phyloP scores from a whole-genome alignment of 2,797 vertebrate genomes.

The Podargus strigoides region DNA sequence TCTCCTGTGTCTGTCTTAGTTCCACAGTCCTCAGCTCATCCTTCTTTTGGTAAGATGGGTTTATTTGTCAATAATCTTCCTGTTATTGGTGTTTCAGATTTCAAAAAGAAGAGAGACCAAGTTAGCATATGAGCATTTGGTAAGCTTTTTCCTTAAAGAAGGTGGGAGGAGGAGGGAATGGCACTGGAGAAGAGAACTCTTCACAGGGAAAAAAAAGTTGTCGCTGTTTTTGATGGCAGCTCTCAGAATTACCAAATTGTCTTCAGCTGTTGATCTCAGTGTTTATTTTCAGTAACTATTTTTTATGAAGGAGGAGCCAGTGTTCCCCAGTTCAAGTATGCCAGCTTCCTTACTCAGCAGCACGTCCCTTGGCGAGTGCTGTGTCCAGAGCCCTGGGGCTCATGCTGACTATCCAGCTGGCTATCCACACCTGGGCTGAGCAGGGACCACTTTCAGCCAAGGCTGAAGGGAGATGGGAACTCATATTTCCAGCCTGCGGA shows the following conservation, averaged over 20 bases:
- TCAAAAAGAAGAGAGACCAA: neutral
- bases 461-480: neutral
- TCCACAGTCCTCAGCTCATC: neutral
- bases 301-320: neutral
- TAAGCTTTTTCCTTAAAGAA: neutral
- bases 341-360: neutral
- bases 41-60: neutral
- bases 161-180: neutral
- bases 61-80: neutral
- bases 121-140: neutral
- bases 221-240: neutral
- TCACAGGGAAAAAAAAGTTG: neutral
- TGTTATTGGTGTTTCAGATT: neutral
- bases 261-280: slow-evolving; percentile 22
- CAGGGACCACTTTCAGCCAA: neutral
- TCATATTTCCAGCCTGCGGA: neutral
- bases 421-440: neutral
- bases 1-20: neutral
- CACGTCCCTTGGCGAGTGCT: neutral
- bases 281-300: slow-evolving; percentile 20
- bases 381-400: neutral
- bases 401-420: neutral
- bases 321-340: neutral
- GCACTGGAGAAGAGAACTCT: neutral
- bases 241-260: neutral